Evolutionary conservation across 1,140 invertebrate species (phyloP), one percentile per base, ranked within the genome.

Genomic region (Tetramorium simillimum): DNA sequence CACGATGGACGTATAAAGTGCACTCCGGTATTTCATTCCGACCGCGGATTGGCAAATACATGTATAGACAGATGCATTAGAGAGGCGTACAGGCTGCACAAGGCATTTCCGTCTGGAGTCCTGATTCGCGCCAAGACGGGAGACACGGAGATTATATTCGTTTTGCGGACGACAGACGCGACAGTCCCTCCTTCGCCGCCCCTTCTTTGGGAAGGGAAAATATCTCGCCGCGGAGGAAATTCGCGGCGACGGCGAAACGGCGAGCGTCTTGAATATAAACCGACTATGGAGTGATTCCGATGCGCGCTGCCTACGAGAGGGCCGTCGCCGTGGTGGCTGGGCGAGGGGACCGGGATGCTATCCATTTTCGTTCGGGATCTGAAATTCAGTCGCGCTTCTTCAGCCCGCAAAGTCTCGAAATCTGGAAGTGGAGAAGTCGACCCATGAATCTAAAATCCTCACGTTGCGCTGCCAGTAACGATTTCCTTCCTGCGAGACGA

Each of bases 261-360:
- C 69, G 24, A 84, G 43, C 56, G 80, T 75, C 80, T 84, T 84
- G 69, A 84, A 84, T 84, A 84, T 60, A 84, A 84, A 84, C 80
- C 37, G 67, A 28, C 43, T 80, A 14, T 1, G 28, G 51, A 33
- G 49, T 77, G 69, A 63, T 21, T 46, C 60, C n/a, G 58, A 18
- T 75, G 62, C 40, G 16, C 60, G 37, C 46, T 12, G 37, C 9
- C 14, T 5, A 14, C n/a, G 60, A 24, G 72, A 53, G 6, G 53
- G 21, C 53, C 12, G 63, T 69, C 51, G 21, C n/a, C 67, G 49
- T 5, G 12, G 10, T 12, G 28, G 77, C 7, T 37, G 62, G 21
- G 78, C 0, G 18, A 5, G 24, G 12, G 3, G 46, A 46, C 58
- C 9, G 37, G 49, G 5, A 21, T 14, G 46, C 33, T 63, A 78